Base-by-base conservation (phyloP, 2,888 invertebrate genomes). In the Orgyia antiqua region DNA sequence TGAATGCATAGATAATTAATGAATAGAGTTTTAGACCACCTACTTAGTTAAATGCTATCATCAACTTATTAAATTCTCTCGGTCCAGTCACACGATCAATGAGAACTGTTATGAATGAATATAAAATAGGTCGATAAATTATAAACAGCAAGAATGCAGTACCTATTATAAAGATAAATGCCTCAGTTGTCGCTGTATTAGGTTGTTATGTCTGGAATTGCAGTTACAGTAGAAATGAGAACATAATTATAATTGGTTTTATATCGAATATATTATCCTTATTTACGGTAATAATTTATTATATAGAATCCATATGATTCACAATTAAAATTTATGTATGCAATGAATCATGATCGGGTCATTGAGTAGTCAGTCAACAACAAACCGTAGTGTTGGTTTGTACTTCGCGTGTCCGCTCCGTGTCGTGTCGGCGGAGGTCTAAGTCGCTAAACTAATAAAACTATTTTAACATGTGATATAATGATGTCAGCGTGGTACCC, bases 381-480 rank as follows among this genome's bases (percentile, higher is more conserved):
- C 66, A 66, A 65, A 67, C 68, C 69, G 57, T 74, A 71, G 75
- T 76, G 63, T 66, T 71, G 60, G 59, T 68, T 56, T 61, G 68
- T 52, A 68, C 55, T 58, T 56, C 60, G 53, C 68, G 68, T 54
- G 55, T 51, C 55, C 48, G 43, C 52, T 36, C 6, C 52, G 51
- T 58, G 59, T 60, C 58, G 31, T 8, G 24, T 58, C 58, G 40
- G 30, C 51, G 43, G 58, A 62, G 63, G 65, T 63, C 65, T 63
- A 54, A 68, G 63, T 62, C 63, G 65, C 68, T 74, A 72, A 76
- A 73, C 70, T 76, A 79, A 79, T 75, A 79, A 15, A 67, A 76
- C 71, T 74, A 73, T 76, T 78, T 71, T 71, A 78, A 75, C 71
- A 77, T 79, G 80, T 80, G 82, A 80, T 78, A 79, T 71, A 74